phyloP scores from a whole-genome alignment of 30 jellyfish, hydroid and myxozoan species.

The Hydractinia echinata region DNA sequence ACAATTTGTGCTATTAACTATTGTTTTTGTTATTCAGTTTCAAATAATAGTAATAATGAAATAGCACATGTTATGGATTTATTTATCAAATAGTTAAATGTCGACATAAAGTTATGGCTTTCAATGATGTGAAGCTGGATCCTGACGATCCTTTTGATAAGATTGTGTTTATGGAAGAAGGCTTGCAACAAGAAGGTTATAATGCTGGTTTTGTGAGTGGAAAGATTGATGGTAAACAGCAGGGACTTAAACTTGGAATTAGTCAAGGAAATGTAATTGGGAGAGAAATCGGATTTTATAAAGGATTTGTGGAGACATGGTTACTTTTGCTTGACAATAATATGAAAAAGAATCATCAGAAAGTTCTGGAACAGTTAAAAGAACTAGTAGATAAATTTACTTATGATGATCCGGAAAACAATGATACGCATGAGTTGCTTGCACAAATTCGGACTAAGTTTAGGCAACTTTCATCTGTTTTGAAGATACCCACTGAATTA shows the following conservation, averaged over 20 bases:
- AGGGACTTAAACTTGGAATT: constrained; percentile 23
- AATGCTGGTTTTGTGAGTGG: constrained; percentile 33
- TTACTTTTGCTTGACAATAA: constrained; percentile 3
- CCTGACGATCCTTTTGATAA: constrained; percentile 50
- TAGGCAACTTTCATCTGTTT: constrained; percentile 29
- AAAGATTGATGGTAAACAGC: constrained; percentile 2
- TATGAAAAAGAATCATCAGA: not conserved
- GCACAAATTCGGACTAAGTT: constrained; percentile 31
- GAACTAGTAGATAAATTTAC: constrained; percentile 14
- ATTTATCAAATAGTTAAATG: too few relatives aligned
- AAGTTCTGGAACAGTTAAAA: not conserved
- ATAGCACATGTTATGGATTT: too few relatives aligned
- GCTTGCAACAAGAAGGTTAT: constrained; percentile 30
- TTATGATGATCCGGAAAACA: constrained; percentile 31
- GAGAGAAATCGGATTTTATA: constrained; percentile 43
- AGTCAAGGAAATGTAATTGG: constrained; percentile 38
- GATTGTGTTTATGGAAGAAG: constrained; percentile 31
- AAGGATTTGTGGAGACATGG: constrained; percentile 27
- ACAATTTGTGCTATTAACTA: too few relatives aligned
- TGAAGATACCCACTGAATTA: constrained; percentile 16
- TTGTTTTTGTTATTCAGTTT: too few relatives aligned
- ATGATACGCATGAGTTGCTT: not conserved
- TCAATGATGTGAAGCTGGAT: constrained; percentile 22
- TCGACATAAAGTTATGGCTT: constrained; percentile 5
- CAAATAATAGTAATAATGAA: too few relatives aligned